Percentiles rank a stretch among this genome's conserved stretches.
phyloP scores from a whole-genome alignment of 2,113 vertebrate genomes.

The Lagenorhynchus albirostris region DNA sequence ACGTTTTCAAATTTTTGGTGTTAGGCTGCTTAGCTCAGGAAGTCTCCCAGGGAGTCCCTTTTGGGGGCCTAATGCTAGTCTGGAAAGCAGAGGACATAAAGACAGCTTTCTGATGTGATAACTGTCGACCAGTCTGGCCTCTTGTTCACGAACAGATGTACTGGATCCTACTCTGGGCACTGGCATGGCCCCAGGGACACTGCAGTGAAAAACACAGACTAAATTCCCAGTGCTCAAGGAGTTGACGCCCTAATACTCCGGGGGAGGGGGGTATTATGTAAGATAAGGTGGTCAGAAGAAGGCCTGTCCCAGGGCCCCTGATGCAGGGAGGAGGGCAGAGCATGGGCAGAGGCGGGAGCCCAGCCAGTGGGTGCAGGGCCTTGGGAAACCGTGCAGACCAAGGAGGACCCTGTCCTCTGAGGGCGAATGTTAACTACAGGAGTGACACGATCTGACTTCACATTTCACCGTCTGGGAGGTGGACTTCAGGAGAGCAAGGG shows the following conservation, averaged over 20 bases:
- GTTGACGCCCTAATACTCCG: too few species aligned
- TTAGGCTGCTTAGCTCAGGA: background rate
- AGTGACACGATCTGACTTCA: background rate
- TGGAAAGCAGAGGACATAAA: background rate
- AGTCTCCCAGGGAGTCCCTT: background rate
- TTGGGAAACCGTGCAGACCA: too few species aligned
- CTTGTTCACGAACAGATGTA: fast-evolving
- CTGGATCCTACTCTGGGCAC: background rate
- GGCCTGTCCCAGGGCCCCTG: background rate
- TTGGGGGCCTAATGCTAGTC: background rate
- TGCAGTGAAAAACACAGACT: background rate
- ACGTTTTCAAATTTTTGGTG: background rate
- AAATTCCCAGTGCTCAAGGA: background rate
- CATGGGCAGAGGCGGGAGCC: background rate
- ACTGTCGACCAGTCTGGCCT: background rate
- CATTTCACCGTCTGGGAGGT: background rate
- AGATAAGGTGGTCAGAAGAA: background rate
- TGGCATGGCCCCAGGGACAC: background rate
- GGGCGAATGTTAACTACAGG: background rate
- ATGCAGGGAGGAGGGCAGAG: too few species aligned
- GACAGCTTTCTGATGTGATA: fast-evolving
- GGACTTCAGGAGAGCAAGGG: background rate
- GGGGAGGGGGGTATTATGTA: background rate
- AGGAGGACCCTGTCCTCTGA: background rate
- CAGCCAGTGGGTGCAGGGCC: fast-evolving